Percentiles rank a stretch among this genome's conserved stretches.
Conservation (phyloP, 2,797 vertebrate genomes). For the Holocentrus rufus region DNA sequence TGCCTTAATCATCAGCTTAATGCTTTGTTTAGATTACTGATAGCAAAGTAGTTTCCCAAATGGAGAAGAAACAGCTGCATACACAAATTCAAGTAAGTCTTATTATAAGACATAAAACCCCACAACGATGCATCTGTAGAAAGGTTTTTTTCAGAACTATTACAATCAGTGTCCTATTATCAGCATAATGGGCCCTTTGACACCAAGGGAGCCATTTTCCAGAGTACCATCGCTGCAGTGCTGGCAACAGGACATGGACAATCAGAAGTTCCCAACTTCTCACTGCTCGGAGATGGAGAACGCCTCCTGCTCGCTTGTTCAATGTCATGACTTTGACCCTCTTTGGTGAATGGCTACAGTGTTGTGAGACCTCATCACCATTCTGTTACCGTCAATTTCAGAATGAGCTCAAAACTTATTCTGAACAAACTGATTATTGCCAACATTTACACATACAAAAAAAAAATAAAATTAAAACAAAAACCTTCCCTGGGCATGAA, state of each 20-base stretch:
- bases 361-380: constrained; percentile 62
- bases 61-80: constrained; percentile 83
- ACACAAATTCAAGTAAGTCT: constrained; percentile 87
- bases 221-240: constrained; percentile 71
- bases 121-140: constrained; percentile 79
- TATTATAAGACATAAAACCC: constrained; percentile 88
- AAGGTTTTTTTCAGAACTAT: constrained; percentile 75
- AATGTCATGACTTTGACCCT: constrained; percentile 58
- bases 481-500: constrained; percentile 66
- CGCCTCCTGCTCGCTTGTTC: constrained; percentile 31
- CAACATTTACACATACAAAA: constrained; percentile 61
- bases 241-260: constrained; percentile 69
- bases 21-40: constrained; percentile 73
- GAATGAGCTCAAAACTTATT: constrained; percentile 66
- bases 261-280: constrained; percentile 60
- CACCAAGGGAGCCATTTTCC: constrained; percentile 69
- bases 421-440: constrained; percentile 59
- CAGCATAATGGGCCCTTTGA: constrained; percentile 74
- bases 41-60: constrained; percentile 80
- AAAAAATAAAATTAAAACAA: constrained; percentile 50
- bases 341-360: constrained; percentile 78
- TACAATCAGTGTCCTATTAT: constrained; percentile 83
- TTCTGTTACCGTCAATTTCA: constrained; percentile 67
- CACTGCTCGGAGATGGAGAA: constrained; percentile 54
- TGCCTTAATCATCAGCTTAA: constrained; percentile 79